Evolutionary conservation across 2,113 vertebrate species (phyloP).

Genomic region (Lutjanus erythropterus): DNA sequence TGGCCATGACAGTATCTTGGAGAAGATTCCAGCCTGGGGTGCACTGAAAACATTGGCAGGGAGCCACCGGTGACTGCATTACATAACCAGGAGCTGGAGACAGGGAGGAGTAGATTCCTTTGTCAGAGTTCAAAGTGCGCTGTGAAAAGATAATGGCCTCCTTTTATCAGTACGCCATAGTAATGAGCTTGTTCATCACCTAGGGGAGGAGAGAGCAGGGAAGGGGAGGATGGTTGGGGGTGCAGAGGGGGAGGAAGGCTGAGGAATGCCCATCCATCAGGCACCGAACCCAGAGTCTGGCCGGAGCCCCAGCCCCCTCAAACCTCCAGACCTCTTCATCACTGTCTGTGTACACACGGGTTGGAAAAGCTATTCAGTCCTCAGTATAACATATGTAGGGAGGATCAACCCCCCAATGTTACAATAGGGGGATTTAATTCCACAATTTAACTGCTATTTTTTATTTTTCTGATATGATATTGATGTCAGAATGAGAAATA

Average conservation of each 20-base stretch:
- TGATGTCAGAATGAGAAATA: background rate
- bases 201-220: slow-evolving; percentile 30
- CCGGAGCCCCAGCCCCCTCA: slow-evolving; percentile 47
- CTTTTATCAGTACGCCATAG: slow-evolving; percentile 67
- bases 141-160: slow-evolving; percentile 70
- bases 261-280: slow-evolving; percentile 79
- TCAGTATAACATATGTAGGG: background rate
- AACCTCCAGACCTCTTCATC: slow-evolving; percentile 67
- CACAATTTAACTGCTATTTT: background rate
- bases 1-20: slow-evolving; percentile 4
- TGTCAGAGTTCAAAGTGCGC: slow-evolving; percentile 72
- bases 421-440: background rate
- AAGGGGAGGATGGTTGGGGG: background rate
- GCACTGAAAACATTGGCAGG: slow-evolving; percentile 1
- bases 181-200: slow-evolving; percentile 79
- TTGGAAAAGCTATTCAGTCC: slow-evolving; percentile 5
- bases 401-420: background rate
- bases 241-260: slow-evolving; percentile 19
- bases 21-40: slow-evolving; percentile 18
- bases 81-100: slow-evolving; percentile 59
- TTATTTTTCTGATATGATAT: background rate
- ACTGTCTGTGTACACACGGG: slow-evolving; percentile 38
- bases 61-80: slow-evolving; percentile 46
- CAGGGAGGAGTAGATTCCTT: slow-evolving; percentile 57
- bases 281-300: slow-evolving; percentile 31